Conservation (phyloP, 1,140 invertebrate genomes). For the Drosophila kanapiae region DNA sequence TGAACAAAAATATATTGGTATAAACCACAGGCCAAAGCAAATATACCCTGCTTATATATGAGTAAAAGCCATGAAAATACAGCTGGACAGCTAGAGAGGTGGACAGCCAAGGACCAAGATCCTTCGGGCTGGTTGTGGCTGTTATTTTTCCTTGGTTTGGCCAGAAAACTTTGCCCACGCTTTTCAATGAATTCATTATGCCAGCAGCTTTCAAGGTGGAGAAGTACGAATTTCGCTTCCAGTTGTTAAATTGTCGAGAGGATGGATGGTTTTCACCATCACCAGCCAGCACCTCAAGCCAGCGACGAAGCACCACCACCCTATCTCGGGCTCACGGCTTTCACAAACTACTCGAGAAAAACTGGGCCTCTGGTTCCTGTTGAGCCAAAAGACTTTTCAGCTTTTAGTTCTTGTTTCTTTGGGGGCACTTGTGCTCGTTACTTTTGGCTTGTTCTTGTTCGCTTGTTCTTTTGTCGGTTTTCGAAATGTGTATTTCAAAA, state of each 20-base stretch:
- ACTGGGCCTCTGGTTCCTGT: constrained; percentile 58
- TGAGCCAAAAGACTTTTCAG: constrained; percentile 30
- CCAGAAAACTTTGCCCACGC: constrained; percentile 52
- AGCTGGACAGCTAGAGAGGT: neutral
- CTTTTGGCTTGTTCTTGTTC: constrained; percentile 65
- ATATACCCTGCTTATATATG: neutral
- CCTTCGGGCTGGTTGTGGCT: constrained; percentile 34
- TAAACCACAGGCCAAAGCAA: neutral
- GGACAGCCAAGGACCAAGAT: constrained; percentile 45
- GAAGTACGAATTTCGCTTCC: constrained; percentile 60
- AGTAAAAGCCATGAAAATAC: neutral
- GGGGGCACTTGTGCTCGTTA: constrained; percentile 67
- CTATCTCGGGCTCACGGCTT: constrained; percentile 17
- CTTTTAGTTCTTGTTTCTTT: constrained; percentile 38
- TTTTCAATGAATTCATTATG: constrained; percentile 79
- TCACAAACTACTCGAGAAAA: constrained; percentile 58
- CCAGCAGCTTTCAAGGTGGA: constrained; percentile 44
- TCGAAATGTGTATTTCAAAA: constrained; percentile 73
- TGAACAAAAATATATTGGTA: no score
- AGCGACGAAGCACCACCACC: constrained; percentile 16
- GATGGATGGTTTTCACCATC: constrained; percentile 6
- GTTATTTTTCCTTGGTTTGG: constrained; percentile 40
- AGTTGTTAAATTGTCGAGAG: constrained; percentile 70
- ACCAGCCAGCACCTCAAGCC: constrained; percentile 6
- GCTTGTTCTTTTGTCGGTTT: constrained; percentile 69